Percentiles rank a stretch among this genome's conserved stretches.
phyloP scores from a whole-genome alignment of 2,888 invertebrate genomes.

The Heliconius erato region DNA sequence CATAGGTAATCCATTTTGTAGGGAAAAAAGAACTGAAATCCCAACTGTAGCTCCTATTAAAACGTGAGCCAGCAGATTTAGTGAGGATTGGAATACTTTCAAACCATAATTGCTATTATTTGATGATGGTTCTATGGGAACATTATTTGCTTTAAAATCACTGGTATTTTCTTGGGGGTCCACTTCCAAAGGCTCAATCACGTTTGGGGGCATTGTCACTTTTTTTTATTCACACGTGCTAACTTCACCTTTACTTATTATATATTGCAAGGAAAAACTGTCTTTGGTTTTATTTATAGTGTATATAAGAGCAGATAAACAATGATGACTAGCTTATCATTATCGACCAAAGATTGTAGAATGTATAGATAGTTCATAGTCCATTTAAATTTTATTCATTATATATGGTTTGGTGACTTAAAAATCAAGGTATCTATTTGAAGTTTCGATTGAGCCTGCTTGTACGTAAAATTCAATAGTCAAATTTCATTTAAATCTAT shows the following conservation, averaged over 20 bases:
- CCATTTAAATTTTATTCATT: slow-evolving; percentile 4
- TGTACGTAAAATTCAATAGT: too few species aligned
- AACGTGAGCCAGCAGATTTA: slow-evolving; percentile 67
- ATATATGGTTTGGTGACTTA: neutral
- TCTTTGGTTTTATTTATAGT: slow-evolving; percentile 50
- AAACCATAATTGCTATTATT: slow-evolving; percentile 55
- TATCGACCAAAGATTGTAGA: slow-evolving; percentile 51
- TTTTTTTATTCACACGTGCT: slow-evolving; percentile 31
- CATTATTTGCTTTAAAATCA: slow-evolving; percentile 41
- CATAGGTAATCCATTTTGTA: slow-evolving; percentile 63
- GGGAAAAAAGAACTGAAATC: slow-evolving; percentile 60
- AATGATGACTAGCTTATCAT: slow-evolving; percentile 58
- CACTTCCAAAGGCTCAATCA: slow-evolving; percentile 53
- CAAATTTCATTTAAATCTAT: too few species aligned
- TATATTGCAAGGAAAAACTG: slow-evolving; percentile 38
- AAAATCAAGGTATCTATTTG: neutral
- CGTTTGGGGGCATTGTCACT: slow-evolving; percentile 61
- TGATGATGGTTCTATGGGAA: neutral
- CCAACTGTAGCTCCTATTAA: slow-evolving; percentile 71
- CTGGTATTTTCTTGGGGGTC: slow-evolving; percentile 48
- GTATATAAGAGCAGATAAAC: slow-evolving; percentile 52
- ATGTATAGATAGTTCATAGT: slow-evolving; percentile 31
- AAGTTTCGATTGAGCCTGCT: too few species aligned
- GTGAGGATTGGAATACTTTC: slow-evolving; percentile 63
- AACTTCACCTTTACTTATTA: slow-evolving; percentile 30